Conservation (phyloP, 2,797 vertebrate genomes). For the Taeniopygia guttata region DNA sequence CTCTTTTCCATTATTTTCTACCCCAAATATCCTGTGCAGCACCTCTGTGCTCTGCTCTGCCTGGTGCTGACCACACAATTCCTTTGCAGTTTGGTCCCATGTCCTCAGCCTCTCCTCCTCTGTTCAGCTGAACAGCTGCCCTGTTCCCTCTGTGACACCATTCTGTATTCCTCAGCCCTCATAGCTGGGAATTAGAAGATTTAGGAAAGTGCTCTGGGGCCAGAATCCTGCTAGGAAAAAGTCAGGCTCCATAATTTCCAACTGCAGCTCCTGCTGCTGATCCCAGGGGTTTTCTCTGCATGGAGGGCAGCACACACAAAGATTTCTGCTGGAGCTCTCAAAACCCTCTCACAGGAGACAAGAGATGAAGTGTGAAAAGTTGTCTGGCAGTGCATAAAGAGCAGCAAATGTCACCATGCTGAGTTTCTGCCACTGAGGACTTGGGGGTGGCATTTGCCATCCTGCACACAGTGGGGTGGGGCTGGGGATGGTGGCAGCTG, state of each 20-base stretch:
- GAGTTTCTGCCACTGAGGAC: not conserved
- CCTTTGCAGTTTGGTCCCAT: not conserved
- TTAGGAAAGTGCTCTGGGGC: not conserved
- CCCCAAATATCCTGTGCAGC: not conserved
- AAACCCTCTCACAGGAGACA: not conserved
- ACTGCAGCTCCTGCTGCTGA: not conserved
- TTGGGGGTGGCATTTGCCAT: not conserved
- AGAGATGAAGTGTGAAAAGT: not conserved
- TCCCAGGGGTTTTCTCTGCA: not conserved
- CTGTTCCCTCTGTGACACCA: not conserved
- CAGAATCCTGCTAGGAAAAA: not conserved
- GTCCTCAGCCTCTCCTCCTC: not conserved
- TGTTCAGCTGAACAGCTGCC: not conserved
- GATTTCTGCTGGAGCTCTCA: not conserved
- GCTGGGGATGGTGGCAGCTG: not conserved
- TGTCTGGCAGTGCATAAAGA: constrained; percentile 12
- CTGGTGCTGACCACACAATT: not conserved
- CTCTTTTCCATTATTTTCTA: not conserved
- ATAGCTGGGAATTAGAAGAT: not conserved
- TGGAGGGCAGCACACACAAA: not conserved
- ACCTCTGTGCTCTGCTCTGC: not conserved
- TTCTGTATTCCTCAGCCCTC: not conserved
- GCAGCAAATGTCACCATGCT: not conserved
- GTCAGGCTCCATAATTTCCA: not conserved
- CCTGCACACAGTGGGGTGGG: not conserved